Percentiles rank a stretch among this genome's conserved stretches.
phyloP scores from a whole-genome alignment of 2,888 invertebrate species.

The Scaptomyza cyrtandrae region DNA sequence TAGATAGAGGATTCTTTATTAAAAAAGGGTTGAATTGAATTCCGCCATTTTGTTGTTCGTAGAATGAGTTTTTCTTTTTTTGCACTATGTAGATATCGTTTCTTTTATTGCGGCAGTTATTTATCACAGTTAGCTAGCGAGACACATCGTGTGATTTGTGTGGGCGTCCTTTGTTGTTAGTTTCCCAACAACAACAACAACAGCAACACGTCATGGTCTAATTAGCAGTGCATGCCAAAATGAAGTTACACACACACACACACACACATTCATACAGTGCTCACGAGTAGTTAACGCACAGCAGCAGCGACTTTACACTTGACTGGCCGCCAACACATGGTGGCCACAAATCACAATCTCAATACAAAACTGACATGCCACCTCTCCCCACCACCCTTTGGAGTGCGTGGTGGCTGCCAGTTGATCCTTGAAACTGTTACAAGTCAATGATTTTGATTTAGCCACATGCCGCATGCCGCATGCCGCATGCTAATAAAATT shows the following conservation, averaged over 20 bases:
- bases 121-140: slow-evolving; percentile 43
- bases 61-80: not conserved
- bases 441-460: slow-evolving; percentile 63
- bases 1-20: too few species aligned
- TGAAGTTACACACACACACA: slow-evolving; percentile 49
- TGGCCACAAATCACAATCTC: slow-evolving; percentile 37
- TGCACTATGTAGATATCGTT: not conserved
- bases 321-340: slow-evolving; percentile 30
- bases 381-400: not conserved
- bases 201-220: slow-evolving; percentile 65
- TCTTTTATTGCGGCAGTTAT: slow-evolving; percentile 46
- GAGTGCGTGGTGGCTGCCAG: slow-evolving; percentile 26
- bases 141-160: slow-evolving; percentile 62
- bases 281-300: slow-evolving; percentile 56
- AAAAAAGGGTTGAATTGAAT: too few species aligned
- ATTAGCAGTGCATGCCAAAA: slow-evolving; percentile 59
- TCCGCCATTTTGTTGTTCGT: not conserved
- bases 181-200: slow-evolving; percentile 16
- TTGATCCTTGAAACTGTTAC: slow-evolving; percentile 73
- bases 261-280: slow-evolving; percentile 28
- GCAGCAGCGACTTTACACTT: slow-evolving; percentile 54
- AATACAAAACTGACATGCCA: slow-evolving; percentile 4
- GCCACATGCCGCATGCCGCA: slow-evolving; percentile 34
- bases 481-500: slow-evolving; percentile 33
- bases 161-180: slow-evolving; percentile 35